Evolutionary conservation across 2,888 invertebrate genomes (phyloP).

Genomic region (Catocala fraxini): DNA sequence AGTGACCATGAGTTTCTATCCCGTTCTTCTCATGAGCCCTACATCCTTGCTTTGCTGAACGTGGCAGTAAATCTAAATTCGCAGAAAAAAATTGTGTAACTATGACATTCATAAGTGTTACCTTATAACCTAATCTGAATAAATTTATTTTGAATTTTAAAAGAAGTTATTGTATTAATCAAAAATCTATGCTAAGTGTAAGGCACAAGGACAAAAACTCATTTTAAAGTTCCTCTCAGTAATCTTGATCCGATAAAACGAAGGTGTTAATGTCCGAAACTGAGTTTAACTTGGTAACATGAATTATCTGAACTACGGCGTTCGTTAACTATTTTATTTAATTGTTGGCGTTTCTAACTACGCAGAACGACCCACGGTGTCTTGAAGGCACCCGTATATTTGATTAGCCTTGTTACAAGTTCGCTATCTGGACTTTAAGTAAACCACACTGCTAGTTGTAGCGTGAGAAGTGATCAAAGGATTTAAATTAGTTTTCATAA

Average conservation of each 20-base stretch:
- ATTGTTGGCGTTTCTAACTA: constrained; percentile 13
- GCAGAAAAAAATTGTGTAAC: no score
- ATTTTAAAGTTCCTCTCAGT: neutral
- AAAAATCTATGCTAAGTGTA: no score
- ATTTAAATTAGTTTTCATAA: neutral
- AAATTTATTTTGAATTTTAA: no score
- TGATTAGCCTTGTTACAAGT: constrained; percentile 17
- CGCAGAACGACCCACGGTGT: constrained; percentile 1
- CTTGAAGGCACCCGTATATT: constrained; percentile 2
- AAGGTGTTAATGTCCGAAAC: constrained; percentile 6
- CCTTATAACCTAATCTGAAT: no score
- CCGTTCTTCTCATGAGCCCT: no score
- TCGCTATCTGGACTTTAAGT: constrained; percentile 3
- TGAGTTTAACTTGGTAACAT: constrained; percentile 6
- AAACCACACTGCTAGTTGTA: constrained; percentile 7
- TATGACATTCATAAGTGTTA: no score
- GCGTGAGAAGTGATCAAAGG: neutral
- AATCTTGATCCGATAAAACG: neutral
- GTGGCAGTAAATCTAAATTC: no score
- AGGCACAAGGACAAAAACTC: no score
- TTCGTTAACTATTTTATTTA: constrained; percentile 15
- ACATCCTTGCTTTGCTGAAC: no score
- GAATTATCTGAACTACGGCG: constrained; percentile 2
- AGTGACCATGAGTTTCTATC: no score
- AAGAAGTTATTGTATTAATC: no score